Base-by-base conservation (phyloP, 2,797 vertebrate genomes). In the Miichthys miiuy region DNA sequence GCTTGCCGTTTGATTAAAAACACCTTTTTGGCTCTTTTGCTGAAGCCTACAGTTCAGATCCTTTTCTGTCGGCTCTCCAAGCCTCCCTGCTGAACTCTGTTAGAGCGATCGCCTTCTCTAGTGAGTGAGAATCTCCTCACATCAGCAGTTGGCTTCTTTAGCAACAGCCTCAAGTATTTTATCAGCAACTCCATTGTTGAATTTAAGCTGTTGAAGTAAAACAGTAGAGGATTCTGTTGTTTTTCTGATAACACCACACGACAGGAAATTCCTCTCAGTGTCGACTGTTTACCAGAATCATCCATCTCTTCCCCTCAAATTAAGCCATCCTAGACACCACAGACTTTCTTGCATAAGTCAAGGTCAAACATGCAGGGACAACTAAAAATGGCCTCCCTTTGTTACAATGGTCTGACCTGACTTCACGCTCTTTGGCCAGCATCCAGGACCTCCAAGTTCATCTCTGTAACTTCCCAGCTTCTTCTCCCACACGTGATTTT, bases 221-320 rank as follows among this genome's bases (percentile, higher is more conserved):
- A 91, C 86, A 93, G 92, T 65, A 70, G 88, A 88, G 79, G 85
- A 92, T 84, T 87, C 87, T 93, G 91, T 93, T 94, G 79, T 92
- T 93, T 89, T 92, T 92, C 85, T 78, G 94, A 96, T 95, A 95
- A 85, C 84, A 75, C 90, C 88, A 92, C 92, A 94, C 80, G 86
- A 87, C 93, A 95, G 95, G 95, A 95, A 95, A 95, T 96, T 95
- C 94, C 94, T 94, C 75, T 81, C 65, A 44, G 80, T 86, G 88
- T 92, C 80, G 82, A 60, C 54, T 42, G 74, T 75, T 56, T 67
- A 69, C 61, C 57, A 78, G 76, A 77, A 61, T 75, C 44, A 46
- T 81, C 51, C 51, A 12, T 54, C 23, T 68, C 11, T 3, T 20
- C 11, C 2, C 8, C 2, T 42, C 0, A 46, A 62, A 70, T 56